Percentiles rank a stretch among this genome's conserved stretches.
These are phyloP conservation scores for Bujurquina vittata DNA, from an alignment of 2,113 vertebrate species.

Conservation along the genomic window DNA sequence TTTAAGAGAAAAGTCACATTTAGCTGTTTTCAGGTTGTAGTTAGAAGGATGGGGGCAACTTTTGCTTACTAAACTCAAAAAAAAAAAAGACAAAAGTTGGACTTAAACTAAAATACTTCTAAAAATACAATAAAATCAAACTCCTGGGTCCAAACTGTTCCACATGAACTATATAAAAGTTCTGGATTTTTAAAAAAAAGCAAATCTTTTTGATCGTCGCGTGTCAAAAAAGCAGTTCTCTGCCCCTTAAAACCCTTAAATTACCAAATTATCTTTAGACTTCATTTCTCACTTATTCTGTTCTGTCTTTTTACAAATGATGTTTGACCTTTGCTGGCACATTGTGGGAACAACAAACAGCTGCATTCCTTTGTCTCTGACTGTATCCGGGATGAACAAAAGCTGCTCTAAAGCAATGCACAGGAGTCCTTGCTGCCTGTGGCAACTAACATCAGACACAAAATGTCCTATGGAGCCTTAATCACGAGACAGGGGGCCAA, in stretches of 20 bases:
- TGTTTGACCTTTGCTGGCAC: not conserved
- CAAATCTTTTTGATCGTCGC: not conserved
- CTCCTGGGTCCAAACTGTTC: not conserved
- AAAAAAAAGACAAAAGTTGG: too few species aligned
- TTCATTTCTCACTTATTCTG: not conserved
- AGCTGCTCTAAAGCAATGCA: not conserved
- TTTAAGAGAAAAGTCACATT: too few species aligned
- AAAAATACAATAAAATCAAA: too few species aligned
- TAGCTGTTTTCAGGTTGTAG: too few species aligned
- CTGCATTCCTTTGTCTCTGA: slow-evolving; percentile 38
- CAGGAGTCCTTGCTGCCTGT: not conserved
- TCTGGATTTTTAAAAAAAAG: not conserved
- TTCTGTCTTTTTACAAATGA: not conserved
- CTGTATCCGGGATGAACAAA: slow-evolving; percentile 38
- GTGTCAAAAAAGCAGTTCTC: not conserved
- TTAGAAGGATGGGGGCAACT: too few species aligned
- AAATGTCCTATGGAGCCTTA: not conserved
- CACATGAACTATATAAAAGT: not conserved
- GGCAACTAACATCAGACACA: fast-evolving
- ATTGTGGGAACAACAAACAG: slow-evolving; percentile 65
- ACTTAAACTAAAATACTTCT: too few species aligned
- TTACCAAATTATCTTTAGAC: not conserved
- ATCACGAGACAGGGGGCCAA: fast-evolving
- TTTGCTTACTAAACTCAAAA: too few species aligned
- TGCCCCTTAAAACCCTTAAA: not conserved